Percentiles rank a stretch among this genome's conserved stretches.
Conservation (phyloP, 1,140 invertebrate species). For the Phocides pigmalion region DNA sequence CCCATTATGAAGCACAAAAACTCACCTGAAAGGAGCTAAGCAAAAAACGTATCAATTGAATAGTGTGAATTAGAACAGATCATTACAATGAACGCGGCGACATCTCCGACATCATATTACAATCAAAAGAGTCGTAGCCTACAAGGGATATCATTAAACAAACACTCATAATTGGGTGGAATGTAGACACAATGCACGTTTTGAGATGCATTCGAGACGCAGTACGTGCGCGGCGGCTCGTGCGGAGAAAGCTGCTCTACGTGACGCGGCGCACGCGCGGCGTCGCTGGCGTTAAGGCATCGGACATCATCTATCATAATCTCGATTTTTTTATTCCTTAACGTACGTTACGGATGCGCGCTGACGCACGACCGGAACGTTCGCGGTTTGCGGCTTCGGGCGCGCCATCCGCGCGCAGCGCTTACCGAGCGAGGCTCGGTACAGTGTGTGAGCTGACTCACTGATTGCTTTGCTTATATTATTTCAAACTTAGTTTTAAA, state of each 20-base stretch:
- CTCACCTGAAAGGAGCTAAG: too few species aligned
- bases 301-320: constrained; percentile 15
- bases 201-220: constrained; percentile 7
- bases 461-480: too few species aligned
- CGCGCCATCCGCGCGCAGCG: too few species aligned
- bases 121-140: neutral
- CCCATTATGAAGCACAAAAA: too few species aligned
- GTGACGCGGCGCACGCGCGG: constrained; percentile 40
- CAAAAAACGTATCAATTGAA: too few species aligned
- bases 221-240: constrained; percentile 11
- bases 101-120: neutral
- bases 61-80: neutral
- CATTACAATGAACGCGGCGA: neutral
- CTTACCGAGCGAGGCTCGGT: too few species aligned
- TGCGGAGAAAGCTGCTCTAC: constrained; percentile 37
- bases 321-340: neutral
- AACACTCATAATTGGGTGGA: neutral
- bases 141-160: neutral
- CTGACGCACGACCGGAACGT: neutral
- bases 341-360: neutral
- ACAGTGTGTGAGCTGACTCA: too few species aligned
- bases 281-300: neutral
- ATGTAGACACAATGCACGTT: constrained; percentile 1
- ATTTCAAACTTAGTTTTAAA: too few species aligned
- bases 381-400: too few species aligned